phyloP scores from a whole-genome alignment of 2,113 vertebrate species.

The Bagarius yarrelli region DNA sequence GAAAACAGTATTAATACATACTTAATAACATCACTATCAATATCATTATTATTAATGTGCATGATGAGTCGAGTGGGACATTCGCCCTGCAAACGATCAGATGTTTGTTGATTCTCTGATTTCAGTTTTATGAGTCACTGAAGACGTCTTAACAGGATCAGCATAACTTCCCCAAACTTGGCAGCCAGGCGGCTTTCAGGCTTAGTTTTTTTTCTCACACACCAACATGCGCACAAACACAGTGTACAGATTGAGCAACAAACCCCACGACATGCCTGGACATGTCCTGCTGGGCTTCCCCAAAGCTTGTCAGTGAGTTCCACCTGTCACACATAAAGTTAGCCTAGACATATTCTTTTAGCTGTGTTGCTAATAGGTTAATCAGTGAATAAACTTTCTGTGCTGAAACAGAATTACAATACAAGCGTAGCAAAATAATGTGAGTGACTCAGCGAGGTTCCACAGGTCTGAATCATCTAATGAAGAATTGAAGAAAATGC shows the following conservation, averaged over 20 bases:
- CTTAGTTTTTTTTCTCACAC: not conserved
- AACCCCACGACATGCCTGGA: constrained; percentile 37
- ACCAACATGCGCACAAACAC: not conserved
- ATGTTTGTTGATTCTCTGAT: constrained; percentile 18
- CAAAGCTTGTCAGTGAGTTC: constrained; percentile 17
- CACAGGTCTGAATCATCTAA: constrained; percentile 44
- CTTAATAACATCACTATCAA: too few species aligned
- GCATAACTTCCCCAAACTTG: not conserved
- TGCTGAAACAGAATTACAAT: not conserved
- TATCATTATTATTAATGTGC: not conserved
- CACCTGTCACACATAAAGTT: constrained; percentile 43
- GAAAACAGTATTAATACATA: too few species aligned
- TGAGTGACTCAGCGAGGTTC: constrained; percentile 25
- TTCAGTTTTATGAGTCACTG: constrained; percentile 35
- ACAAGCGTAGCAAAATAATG: constrained; percentile 2
- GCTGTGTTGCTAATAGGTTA: not conserved
- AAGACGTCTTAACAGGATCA: constrained; percentile 16
- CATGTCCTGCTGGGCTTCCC: constrained; percentile 39
- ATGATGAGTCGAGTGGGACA: constrained; percentile 16
- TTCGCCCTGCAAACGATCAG: constrained; percentile 5
- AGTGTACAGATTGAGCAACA: not conserved
- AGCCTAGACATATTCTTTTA: not conserved
- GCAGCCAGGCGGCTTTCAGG: not conserved
- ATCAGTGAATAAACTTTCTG: not conserved
- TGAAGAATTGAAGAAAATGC: constrained; percentile 4